These are phyloP conservation scores for Brachionus paranguensis DNA, from an alignment of 1,140 invertebrate species.

Conservation along the genomic window DNA sequence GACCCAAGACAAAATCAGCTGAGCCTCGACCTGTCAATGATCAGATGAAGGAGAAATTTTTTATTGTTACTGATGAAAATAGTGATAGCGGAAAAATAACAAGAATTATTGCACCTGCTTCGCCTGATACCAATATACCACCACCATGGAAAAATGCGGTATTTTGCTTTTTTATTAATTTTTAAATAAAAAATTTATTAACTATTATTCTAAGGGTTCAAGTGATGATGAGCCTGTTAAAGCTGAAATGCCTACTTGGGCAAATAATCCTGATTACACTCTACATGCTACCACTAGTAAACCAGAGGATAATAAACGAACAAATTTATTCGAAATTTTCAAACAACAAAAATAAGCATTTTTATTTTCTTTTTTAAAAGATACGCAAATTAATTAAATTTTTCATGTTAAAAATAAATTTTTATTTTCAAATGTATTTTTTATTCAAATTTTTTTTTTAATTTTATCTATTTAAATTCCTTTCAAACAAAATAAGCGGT, in stretches of 20 bases:
- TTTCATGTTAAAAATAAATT: not conserved
- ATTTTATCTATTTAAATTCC: too few relatives aligned
- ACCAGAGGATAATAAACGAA: not conserved
- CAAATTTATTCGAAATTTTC: not conserved
- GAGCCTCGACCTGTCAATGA: not conserved
- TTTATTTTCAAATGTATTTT: not conserved
- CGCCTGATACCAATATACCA: not conserved
- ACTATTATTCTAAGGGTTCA: not conserved
- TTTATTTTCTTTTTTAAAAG: not conserved
- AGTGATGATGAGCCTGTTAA: not conserved
- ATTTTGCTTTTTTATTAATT: not conserved
- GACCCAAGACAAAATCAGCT: not conserved
- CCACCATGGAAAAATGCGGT: conserved; percentile 25
- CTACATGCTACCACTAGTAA: not conserved
- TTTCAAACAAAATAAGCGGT: too few relatives aligned
- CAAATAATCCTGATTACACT: conserved; percentile 25
- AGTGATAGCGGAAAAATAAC: not conserved
- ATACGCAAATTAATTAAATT: not conserved
- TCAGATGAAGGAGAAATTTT: not conserved
- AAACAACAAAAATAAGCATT: too few relatives aligned
- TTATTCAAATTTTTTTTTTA: too few relatives aligned
- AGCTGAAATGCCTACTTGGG: conserved; percentile 6
- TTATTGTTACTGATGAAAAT: conserved; percentile 9
- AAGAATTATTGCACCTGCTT: not conserved
- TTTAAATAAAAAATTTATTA: not conserved